phyloP scores from a whole-genome alignment of 2,797 vertebrate genomes.

The Carcharodon carcharias region DNA sequence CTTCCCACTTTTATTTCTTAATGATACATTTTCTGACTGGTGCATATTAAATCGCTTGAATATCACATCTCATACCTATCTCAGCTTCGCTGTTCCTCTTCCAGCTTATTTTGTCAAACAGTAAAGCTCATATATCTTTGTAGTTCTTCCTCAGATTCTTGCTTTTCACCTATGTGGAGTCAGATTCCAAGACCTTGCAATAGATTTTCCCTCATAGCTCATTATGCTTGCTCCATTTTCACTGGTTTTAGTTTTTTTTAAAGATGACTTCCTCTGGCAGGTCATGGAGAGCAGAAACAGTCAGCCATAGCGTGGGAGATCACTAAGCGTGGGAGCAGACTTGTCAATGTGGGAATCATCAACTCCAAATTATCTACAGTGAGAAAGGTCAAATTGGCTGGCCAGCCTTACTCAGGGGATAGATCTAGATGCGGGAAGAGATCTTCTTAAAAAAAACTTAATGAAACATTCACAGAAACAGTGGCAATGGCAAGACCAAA shows the following conservation, averaged over 20 bases:
- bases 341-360: conserved; percentile 6
- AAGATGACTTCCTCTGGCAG: conserved; percentile 10
- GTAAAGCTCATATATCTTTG: neutral
- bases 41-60: neutral
- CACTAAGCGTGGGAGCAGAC: neutral
- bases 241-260: neutral
- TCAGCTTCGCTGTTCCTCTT: too few species aligned
- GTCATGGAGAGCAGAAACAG: neutral
- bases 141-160: neutral
- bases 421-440: neutral
- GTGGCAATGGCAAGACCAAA: neutral
- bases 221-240: neutral
- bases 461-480: neutral
- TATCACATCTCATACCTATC: neutral
- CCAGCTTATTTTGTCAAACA: neutral
- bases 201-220: neutral
- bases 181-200: neutral
- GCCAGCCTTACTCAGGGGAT: neutral
- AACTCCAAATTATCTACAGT: neutral
- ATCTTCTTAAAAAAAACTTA: neutral
- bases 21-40: neutral
- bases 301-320: neutral
- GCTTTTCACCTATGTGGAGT: neutral
- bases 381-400: conserved; percentile 13
- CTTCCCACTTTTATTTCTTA: neutral